Conservation (phyloP, 2,113 vertebrate species). For the Halcyon senegalensis region DNA sequence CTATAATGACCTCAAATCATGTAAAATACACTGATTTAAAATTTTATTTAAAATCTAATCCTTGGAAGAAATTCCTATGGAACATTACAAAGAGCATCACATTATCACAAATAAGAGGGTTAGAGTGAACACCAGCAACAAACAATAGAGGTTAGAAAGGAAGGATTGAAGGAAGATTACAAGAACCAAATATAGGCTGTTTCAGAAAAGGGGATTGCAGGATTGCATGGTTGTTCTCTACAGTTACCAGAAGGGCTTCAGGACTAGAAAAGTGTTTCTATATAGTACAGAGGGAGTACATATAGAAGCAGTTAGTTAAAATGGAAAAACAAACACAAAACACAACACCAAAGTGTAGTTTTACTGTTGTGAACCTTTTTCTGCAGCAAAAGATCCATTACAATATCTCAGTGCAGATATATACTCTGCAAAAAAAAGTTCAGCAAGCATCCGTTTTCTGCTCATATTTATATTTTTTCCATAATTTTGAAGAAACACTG, state of each 20-base stretch:
- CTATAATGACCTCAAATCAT: not conserved
- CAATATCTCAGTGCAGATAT: not conserved
- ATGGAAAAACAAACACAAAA: not conserved
- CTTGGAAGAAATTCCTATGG: not conserved
- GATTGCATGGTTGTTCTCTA: not conserved
- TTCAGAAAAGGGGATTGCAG: not conserved
- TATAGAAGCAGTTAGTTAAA: not conserved
- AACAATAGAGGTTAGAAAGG: not conserved
- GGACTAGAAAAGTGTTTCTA: not conserved
- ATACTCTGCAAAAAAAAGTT: not conserved
- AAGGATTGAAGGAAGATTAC: not conserved
- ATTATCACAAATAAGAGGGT: not conserved
- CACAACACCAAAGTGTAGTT: not conserved
- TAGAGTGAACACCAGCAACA: not conserved
- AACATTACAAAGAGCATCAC: not conserved
- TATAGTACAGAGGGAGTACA: not conserved
- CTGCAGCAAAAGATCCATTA: not conserved
- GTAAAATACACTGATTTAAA: not conserved
- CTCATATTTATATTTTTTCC: not conserved
- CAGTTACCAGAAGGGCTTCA: not conserved
- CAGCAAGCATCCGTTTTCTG: not conserved
- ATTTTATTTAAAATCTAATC: not conserved
- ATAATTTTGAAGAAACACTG: not conserved
- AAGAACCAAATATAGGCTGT: not conserved
- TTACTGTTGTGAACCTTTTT: not conserved